Base-by-base conservation (phyloP, 1,140 invertebrate species). In the Bradynema listronoti region DNA sequence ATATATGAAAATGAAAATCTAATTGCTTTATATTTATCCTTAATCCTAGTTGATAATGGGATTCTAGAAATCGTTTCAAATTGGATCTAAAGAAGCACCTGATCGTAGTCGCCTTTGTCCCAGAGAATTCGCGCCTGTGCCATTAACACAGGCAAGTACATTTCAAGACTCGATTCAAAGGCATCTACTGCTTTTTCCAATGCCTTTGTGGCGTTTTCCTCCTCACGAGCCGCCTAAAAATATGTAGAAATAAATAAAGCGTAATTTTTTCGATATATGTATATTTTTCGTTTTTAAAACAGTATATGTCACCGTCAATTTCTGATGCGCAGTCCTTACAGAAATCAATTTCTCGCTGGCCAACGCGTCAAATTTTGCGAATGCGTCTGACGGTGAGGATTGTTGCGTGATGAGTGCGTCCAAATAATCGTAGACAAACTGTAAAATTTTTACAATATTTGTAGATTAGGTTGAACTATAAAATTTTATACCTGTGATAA, bases 101-200 rank as follows among this genome's bases (percentile, higher is more conserved):
- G 90, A 1, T 85, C 81, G 76, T 96, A 98, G 78, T 97, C 91
- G 77, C 93, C 90, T 73, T 90, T 83, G 58, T 97, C 91, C 94
- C 94, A 98, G 73, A 93, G 94, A 65, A 98, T 94, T 84, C 94
- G 96, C 0, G 93, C 92, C 80, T 98, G 92, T 2, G 92, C 90
- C 93, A 98, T 97, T 7, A 98, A 83, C 11, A 97, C 89, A 0
- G 94, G 93, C 58, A 96, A 39, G 63, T 65, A 67, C 56, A 54
- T 24, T 55, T 74, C 69, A 39, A 72, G 14, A 11, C 27, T 36
- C 34, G 63, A 49, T 39, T 73, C 62, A 45, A 59, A 55, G n/a
- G 34, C 47, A 29, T 61, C 63, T 16, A 72, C 68, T 14, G 67
- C 56, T 22, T 69, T 57, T 50, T 77, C 50, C 19, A 65, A 41